Evolutionary conservation across 2,797 vertebrate genomes (phyloP).

Genomic region (Coccyzus lansbergi): DNA sequence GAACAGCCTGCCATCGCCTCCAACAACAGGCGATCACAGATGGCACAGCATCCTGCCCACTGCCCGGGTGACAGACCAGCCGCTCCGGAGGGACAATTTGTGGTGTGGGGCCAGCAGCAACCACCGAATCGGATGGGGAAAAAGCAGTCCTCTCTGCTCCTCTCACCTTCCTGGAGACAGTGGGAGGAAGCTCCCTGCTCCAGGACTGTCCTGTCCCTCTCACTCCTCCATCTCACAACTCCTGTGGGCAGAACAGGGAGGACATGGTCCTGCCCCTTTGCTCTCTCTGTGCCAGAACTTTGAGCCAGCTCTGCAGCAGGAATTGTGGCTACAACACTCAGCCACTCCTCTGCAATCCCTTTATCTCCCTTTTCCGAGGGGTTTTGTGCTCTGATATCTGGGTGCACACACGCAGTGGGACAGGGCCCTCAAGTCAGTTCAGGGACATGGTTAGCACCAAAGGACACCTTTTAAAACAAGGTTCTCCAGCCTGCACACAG

Average conservation of each 20-base stretch:
- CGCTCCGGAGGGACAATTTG: not conserved
- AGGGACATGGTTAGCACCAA: not conserved
- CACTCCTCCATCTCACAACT: not conserved
- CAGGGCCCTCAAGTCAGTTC: not conserved
- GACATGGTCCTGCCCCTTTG: not conserved
- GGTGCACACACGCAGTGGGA: not conserved
- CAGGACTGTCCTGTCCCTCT: not conserved
- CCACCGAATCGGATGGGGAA: accelerated
- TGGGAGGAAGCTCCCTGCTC: not conserved
- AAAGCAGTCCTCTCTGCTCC: not conserved
- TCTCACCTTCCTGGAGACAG: not conserved
- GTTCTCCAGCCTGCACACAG: not conserved
- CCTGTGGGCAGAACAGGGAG: not conserved
- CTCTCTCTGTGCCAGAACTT: not conserved
- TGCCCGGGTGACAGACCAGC: not conserved
- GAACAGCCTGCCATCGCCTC: not conserved
- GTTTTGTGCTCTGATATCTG: not conserved
- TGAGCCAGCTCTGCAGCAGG: not conserved
- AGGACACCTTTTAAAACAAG: not conserved
- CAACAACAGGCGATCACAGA: not conserved
- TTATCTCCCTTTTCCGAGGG: not conserved
- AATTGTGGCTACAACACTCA: accelerated
- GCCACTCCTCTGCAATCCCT: not conserved
- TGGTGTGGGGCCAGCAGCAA: not conserved
- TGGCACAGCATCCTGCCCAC: not conserved